Evolutionary conservation across 2,797 vertebrate species (phyloP).

Genomic region (Tiaroga cobitis): DNA sequence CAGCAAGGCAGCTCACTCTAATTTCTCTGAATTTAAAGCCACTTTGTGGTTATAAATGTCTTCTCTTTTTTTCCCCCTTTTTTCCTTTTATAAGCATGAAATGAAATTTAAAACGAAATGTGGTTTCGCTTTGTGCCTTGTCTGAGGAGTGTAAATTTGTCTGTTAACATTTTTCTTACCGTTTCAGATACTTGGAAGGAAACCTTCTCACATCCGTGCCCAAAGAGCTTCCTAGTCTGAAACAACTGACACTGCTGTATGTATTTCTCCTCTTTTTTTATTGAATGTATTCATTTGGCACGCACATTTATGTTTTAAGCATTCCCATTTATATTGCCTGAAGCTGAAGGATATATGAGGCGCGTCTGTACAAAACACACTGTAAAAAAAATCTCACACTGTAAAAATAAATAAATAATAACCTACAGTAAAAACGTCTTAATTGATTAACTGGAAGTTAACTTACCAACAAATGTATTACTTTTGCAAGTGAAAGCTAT

Average conservation of each 20-base stretch:
- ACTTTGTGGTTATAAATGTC: neutral
- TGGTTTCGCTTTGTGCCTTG: neutral
- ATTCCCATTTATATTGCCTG: neutral
- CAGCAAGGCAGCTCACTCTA: neutral
- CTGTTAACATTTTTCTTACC: slow-evolving; percentile 51
- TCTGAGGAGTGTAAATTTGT: neutral
- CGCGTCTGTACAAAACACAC: neutral
- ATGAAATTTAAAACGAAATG: neutral
- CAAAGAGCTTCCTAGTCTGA: slow-evolving; percentile 87
- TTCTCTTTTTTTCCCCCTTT: neutral
- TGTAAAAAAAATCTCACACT: neutral
- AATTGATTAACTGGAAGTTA: neutral
- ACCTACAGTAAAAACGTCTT: neutral
- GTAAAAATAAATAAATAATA: neutral
- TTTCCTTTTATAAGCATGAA: neutral
- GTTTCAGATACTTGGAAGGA: slow-evolving; percentile 94
- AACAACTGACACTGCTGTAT: slow-evolving; percentile 94
- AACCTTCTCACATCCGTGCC: slow-evolving; percentile 92
- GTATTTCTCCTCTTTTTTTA: slow-evolving; percentile 62
- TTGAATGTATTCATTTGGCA: neutral
- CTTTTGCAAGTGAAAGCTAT: neutral
- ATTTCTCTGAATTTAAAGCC: neutral
- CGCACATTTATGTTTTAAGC: neutral
- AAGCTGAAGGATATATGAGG: neutral
- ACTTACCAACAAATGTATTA: neutral